A percentile compares a stretch with the other conserved stretches of the same genome.
Evolutionary conservation across 2,888 invertebrate genomes (phyloP).

Genomic region (Barypeithes pellucidus): DNA sequence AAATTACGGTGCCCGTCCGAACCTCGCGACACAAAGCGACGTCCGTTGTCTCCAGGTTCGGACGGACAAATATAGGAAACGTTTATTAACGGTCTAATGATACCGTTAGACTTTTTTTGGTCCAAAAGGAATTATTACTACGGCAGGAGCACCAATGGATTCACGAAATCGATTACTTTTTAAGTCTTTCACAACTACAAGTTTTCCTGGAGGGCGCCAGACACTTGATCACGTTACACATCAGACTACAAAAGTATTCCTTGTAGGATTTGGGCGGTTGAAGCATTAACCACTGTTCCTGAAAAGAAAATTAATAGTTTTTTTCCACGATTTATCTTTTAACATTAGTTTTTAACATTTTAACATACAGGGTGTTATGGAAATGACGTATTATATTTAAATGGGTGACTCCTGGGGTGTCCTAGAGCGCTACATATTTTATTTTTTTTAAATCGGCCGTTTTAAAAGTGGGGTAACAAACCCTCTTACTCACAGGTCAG

Average conservation of each 20-base stretch:
- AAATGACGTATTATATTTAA: no score
- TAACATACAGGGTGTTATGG: no score
- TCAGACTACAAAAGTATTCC: conserved; percentile 62
- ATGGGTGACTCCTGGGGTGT: no score
- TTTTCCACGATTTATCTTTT: no score
- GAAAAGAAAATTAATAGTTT: conserved; percentile 22
- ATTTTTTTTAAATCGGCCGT: no score
- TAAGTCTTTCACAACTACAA: conserved; percentile 66
- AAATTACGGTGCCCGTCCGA: no score
- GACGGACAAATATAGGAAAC: not conserved
- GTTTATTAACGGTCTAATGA: not conserved
- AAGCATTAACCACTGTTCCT: conserved; percentile 64
- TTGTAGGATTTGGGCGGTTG: conserved; percentile 61
- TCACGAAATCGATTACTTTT: conserved; percentile 50
- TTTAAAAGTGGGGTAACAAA: no score
- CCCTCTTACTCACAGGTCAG: no score
- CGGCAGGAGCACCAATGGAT: conserved; percentile 39
- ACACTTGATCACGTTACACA: conserved; percentile 64
- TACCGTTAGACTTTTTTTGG: conserved; percentile 24
- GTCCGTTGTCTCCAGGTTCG: not conserved
- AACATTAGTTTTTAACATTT: no score
- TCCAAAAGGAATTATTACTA: conserved; percentile 17
- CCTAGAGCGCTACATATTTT: no score
- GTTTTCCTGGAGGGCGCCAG: conserved; percentile 65
- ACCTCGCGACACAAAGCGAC: not conserved